phyloP scores from a whole-genome alignment of 2,888 invertebrate genomes.

The Volucella inanis region DNA sequence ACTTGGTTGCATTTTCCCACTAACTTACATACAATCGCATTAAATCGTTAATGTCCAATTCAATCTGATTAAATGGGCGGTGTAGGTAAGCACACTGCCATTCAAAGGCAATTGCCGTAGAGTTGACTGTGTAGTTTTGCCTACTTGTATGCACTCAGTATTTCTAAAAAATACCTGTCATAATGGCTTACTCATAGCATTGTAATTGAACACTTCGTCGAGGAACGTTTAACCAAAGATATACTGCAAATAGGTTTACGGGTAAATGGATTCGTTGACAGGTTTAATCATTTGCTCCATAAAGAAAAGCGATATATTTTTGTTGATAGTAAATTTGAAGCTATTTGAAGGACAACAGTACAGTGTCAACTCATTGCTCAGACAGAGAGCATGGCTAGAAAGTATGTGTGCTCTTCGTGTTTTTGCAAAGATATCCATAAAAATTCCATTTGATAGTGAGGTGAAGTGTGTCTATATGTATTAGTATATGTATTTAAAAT shows the following conservation, averaged over 20 bases:
- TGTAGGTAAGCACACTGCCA: constrained; percentile 48
- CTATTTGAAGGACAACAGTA: constrained; percentile 45
- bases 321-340: background rate
- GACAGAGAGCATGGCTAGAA: background rate
- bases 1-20: constrained; percentile 52
- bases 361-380: background rate
- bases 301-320: constrained; percentile 30
- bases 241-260: constrained; percentile 6
- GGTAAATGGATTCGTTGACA: constrained; percentile 50
- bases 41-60: constrained; percentile 43
- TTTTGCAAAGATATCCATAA: too few species aligned
- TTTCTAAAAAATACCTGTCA: constrained; percentile 59
- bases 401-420: too few species aligned
- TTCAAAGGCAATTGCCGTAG: constrained; percentile 12
- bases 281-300: constrained; percentile 46
- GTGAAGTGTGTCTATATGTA: too few species aligned
- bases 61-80: constrained; percentile 58
- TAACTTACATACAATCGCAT: constrained; percentile 30
- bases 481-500: too few species aligned
- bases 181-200: constrained; percentile 43
- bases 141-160: constrained; percentile 34
- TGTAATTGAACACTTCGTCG: constrained; percentile 66
- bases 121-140: constrained; percentile 46
- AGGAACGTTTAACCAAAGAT: constrained; percentile 42
- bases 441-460: too few species aligned